phyloP scores from a whole-genome alignment of 2,113 vertebrate species.

The Vidua macroura region DNA sequence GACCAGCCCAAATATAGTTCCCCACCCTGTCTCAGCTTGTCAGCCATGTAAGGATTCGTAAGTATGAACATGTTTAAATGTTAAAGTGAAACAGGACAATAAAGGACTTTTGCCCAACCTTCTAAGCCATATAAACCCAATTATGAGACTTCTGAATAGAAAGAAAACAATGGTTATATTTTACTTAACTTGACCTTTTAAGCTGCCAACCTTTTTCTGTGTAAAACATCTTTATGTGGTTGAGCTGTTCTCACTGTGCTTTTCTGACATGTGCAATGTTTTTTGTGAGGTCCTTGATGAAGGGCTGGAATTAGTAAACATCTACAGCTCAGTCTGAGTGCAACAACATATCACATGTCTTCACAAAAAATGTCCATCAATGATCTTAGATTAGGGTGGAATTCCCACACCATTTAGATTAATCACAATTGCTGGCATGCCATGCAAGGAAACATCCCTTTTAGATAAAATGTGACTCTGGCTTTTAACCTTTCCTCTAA shows the following conservation, averaged over 20 bases:
- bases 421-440: background rate
- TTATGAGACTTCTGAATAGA: background rate
- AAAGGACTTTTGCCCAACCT: background rate
- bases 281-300: background rate
- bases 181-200: constrained; percentile 7
- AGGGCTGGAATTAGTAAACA: background rate
- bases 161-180: background rate
- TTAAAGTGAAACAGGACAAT: constrained; percentile 6
- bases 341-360: background rate
- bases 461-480: background rate
- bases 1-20: background rate
- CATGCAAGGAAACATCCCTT: background rate
- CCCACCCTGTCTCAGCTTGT: background rate
- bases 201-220: constrained; percentile 3
- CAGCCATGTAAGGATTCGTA: background rate
- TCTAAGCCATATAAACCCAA: background rate
- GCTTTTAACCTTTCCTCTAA: constrained; percentile 30
- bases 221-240: background rate
- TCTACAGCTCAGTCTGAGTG: background rate
- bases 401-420: background rate
- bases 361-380: background rate
- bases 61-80: background rate
- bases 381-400: background rate
- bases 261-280: background rate
- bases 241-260: background rate